Percentiles rank a stretch among this genome's conserved stretches.
Evolutionary conservation across 2,888 invertebrate genomes (phyloP).

Genomic region (Notocelia uddmanniana): DNA sequence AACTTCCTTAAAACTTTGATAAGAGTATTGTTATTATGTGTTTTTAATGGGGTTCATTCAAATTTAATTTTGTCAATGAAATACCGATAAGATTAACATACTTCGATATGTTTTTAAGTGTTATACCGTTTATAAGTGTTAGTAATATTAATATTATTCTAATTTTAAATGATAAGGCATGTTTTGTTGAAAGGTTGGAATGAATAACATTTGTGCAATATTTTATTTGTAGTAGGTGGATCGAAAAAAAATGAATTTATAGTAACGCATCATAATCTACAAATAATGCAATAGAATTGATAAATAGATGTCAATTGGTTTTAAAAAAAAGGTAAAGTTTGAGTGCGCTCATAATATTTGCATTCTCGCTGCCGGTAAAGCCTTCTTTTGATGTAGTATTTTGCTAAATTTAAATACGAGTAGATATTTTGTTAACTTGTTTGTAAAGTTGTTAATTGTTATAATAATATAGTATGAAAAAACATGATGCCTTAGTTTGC

Average conservation of each 20-base stretch:
- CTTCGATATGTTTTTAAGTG: neutral
- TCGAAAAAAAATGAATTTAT: neutral
- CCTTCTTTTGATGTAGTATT: too few relatives aligned
- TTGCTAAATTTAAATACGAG: too few relatives aligned
- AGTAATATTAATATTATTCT: neutral
- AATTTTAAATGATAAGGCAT: slow-evolving; percentile 1
- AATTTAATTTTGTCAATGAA: slow-evolving; percentile 11
- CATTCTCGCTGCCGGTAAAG: neutral
- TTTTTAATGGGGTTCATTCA: slow-evolving; percentile 23
- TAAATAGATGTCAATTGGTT: neutral
- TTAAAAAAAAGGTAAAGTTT: neutral
- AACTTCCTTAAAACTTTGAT: slow-evolving; percentile 36
- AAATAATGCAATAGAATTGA: neutral
- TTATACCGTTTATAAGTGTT: neutral
- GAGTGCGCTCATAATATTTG: neutral
- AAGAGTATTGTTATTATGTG: slow-evolving; percentile 29
- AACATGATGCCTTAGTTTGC: neutral
- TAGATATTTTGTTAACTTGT: neutral
- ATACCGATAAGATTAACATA: slow-evolving; percentile 3
- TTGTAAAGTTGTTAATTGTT: neutral
- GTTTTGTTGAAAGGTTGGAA: neutral
- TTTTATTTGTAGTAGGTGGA: neutral
- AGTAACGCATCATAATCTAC: too few relatives aligned
- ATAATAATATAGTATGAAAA: neutral
- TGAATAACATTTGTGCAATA: neutral